Conservation (phyloP, 2,797 vertebrate species). For the Neosilurus mollespiculum region DNA sequence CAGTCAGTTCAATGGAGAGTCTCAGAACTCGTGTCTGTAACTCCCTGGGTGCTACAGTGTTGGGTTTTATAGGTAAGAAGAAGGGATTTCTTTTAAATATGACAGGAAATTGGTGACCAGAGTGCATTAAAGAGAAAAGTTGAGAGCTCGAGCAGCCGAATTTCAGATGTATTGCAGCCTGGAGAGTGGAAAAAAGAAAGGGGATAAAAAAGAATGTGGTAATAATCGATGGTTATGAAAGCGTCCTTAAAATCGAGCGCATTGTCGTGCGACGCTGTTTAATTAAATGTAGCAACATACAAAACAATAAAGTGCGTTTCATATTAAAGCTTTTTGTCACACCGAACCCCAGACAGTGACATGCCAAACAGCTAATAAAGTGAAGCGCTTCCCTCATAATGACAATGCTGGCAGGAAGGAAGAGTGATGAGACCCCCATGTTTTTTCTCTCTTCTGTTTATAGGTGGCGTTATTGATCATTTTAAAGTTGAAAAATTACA, state of each 20-base stretch:
- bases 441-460: slow-evolving; percentile 19
- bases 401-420: slow-evolving; percentile 71
- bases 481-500: slow-evolving; percentile 8
- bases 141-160: not conserved
- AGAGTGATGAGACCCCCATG: slow-evolving; percentile 65
- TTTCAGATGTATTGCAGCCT: slow-evolving; percentile 4
- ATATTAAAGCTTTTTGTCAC: slow-evolving; percentile 71
- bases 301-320: slow-evolving; percentile 67
- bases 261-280: not conserved
- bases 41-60: not conserved
- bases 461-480: slow-evolving; percentile 26
- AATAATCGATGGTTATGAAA: slow-evolving; percentile 28
- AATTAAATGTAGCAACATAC: slow-evolving; percentile 58
- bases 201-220: not conserved
- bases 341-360: slow-evolving; percentile 67
- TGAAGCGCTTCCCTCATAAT: slow-evolving; percentile 76
- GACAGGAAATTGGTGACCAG: slow-evolving; percentile 20
- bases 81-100: slow-evolving; percentile 4
- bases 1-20: not conserved
- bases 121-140: slow-evolving; percentile 8
- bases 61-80: slow-evolving; percentile 1
- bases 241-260: not conserved
- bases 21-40: not conserved
- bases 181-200: not conserved
- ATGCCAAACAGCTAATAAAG: slow-evolving; percentile 76